Conservation (phyloP, 2,888 invertebrate species). For the Peribatodes rhomboidaria region DNA sequence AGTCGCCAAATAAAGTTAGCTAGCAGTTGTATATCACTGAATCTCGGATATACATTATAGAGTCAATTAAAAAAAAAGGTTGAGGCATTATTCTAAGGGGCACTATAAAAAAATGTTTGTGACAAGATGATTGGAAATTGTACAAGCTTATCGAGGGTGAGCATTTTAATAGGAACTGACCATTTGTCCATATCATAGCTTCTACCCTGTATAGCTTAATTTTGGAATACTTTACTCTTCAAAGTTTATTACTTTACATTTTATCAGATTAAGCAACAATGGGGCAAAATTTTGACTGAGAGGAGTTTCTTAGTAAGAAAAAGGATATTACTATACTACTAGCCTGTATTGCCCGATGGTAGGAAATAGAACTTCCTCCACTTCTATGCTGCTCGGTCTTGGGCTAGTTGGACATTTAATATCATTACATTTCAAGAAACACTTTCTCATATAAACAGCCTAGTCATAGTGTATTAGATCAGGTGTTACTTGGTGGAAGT, state of each 20-base stretch:
- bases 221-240: neutral
- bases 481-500: too few relatives aligned
- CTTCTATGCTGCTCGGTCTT: constrained; percentile 33
- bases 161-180: too few relatives aligned
- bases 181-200: neutral
- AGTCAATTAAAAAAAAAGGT: too few relatives aligned
- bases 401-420: constrained; percentile 28
- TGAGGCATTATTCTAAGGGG: too few relatives aligned
- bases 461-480: too few relatives aligned
- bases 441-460: neutral
- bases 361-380: constrained; percentile 29
- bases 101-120: too few relatives aligned
- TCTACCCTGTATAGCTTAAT: neutral
- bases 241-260: neutral
- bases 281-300: neutral
- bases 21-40: too few relatives aligned
- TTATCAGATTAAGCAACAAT: neutral
- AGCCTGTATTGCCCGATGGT: constrained; percentile 29
- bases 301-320: constrained; percentile 28
- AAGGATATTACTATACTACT: constrained; percentile 29
- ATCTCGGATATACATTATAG: too few relatives aligned
- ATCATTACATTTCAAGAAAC: constrained; percentile 16
- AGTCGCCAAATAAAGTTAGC: too few relatives aligned
- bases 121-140: too few relatives aligned
- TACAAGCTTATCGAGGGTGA: too few relatives aligned